Evolutionary conservation across 2,797 vertebrate genomes (phyloP).

Genomic region (Benthosema pterotum): DNA sequence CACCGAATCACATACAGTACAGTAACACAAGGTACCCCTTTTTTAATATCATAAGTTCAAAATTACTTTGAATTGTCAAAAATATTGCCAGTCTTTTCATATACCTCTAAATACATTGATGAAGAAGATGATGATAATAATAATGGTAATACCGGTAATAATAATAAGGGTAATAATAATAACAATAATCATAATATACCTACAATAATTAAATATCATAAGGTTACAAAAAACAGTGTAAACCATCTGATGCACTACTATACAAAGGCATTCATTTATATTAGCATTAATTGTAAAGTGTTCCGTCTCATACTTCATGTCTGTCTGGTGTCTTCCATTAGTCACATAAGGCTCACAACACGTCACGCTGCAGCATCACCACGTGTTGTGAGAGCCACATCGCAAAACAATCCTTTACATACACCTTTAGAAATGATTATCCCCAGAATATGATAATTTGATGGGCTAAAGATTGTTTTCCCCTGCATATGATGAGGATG

Average conservation of each 20-base stretch:
- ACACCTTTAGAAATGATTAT: no score
- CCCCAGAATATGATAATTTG: not conserved
- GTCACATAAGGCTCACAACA: no score
- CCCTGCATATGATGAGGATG: no score
- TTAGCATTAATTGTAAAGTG: slow-evolving; percentile 70
- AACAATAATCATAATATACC: slow-evolving; percentile 72
- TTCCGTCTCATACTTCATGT: slow-evolving; percentile 58
- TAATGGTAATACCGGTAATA: slow-evolving; percentile 13
- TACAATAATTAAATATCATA: slow-evolving; percentile 80
- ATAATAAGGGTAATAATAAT: slow-evolving; percentile 21
- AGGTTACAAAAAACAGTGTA: slow-evolving; percentile 81
- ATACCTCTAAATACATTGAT: slow-evolving; percentile 75
- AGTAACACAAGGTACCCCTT: slow-evolving; percentile 67
- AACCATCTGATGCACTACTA: slow-evolving; percentile 77
- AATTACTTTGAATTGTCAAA: slow-evolving; percentile 84
- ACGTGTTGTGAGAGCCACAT: no score
- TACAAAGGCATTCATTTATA: slow-evolving; percentile 81
- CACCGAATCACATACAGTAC: slow-evolving; percentile 60
- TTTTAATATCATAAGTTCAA: slow-evolving; percentile 79
- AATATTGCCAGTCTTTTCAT: slow-evolving; percentile 84
- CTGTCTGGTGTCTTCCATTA: slow-evolving; percentile 21
- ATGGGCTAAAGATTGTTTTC: no score
- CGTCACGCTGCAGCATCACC: no score
- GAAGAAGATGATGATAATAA: no score
- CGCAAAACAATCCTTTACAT: no score